phyloP scores from a whole-genome alignment of 2,888 invertebrate species.

The Prosopocoilus inquinatus region DNA sequence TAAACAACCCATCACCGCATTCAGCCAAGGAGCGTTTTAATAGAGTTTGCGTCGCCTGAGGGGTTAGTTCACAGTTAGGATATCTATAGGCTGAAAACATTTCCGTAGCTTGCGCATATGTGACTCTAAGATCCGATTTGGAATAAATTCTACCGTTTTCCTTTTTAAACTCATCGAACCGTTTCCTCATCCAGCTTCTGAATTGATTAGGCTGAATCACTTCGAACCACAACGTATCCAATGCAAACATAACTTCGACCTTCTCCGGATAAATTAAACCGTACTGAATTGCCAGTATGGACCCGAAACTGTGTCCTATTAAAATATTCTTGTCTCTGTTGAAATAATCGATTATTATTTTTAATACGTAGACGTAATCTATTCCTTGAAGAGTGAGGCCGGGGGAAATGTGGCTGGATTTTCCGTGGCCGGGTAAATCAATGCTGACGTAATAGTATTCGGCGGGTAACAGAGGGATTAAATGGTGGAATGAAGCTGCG shows the following conservation, averaged over 20 bases:
- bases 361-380: constrained; percentile 18
- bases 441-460: constrained; percentile 42
- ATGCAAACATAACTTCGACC: constrained; percentile 42
- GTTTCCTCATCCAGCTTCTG: constrained; percentile 32
- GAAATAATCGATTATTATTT: constrained; percentile 18
- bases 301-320: constrained; percentile 51
- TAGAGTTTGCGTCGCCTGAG: constrained; percentile 39
- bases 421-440: constrained; percentile 58
- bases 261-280: constrained; percentile 39
- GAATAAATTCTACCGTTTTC: constrained; percentile 26
- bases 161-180: constrained; percentile 45
- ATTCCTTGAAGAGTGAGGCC: constrained; percentile 37
- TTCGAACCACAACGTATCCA: constrained; percentile 42
- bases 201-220: constrained; percentile 23
- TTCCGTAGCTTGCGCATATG: constrained; percentile 8
- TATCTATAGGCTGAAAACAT: constrained; percentile 13
- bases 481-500: constrained; percentile 54
- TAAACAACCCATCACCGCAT: constrained; percentile 34
- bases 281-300: constrained; percentile 41
- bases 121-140: neutral
- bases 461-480: constrained; percentile 51
- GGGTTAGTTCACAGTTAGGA: constrained; percentile 18
- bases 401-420: constrained; percentile 49
- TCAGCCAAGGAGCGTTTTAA: constrained; percentile 39
- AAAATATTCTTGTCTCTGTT: constrained; percentile 16